Conservation (phyloP, 2,113 vertebrate genomes). For the Neodontobutis hainanensis region DNA sequence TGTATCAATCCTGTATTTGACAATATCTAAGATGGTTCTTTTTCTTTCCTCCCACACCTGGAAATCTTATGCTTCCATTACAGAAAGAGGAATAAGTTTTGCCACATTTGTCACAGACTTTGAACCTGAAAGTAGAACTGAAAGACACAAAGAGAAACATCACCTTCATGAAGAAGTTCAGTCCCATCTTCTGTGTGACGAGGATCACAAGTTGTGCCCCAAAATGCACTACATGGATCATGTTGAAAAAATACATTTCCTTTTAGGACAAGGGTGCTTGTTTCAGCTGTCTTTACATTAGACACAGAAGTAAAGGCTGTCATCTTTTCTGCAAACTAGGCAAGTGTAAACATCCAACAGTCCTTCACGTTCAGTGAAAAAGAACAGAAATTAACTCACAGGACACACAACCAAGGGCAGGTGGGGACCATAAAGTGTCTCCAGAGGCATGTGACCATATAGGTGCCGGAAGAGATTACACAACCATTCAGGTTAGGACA, state of each 20-base stretch:
- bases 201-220: not conserved
- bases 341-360: not conserved
- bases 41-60: not conserved
- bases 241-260: not conserved
- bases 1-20: conserved; percentile 20
- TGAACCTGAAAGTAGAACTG: not conserved
- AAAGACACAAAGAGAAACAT: not conserved
- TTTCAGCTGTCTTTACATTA: not conserved
- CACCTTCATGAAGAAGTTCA: too few relatives aligned
- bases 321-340: not conserved
- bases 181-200: not conserved
- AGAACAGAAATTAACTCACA: not conserved
- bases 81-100: conserved; percentile 10
- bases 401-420: not conserved
- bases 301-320: not conserved
- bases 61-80: not conserved
- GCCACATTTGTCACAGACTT: conserved; percentile 2
- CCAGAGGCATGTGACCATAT: conserved; percentile 6
- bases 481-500: not conserved
- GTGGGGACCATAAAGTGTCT: not conserved
- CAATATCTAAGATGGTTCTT: not conserved
- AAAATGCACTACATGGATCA: conserved; percentile 3
- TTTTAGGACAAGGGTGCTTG: not conserved
- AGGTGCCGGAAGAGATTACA: not conserved
- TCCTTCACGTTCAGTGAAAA: not conserved